Base-by-base conservation (phyloP, 1,140 invertebrate species). In the Pogonomyrmex californicus region DNA sequence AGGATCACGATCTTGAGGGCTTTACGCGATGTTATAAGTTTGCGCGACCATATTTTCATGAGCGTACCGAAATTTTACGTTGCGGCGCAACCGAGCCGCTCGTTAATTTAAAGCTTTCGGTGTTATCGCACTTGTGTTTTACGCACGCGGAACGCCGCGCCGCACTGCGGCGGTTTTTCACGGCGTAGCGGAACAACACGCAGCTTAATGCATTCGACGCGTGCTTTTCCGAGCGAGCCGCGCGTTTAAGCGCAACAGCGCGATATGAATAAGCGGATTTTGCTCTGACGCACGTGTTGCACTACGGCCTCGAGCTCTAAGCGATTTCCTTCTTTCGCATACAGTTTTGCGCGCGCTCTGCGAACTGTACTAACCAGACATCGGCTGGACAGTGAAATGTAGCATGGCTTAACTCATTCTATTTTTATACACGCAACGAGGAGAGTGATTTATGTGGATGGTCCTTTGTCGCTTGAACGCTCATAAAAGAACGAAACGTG, bases 181-280 rank as follows among this genome's bases (percentile, higher is more conserved):
- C 49, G 41, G 44, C 36, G 17, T 63, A 63, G 12, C 47, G 10
- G 47, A 44, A 62, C 56, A 17, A 44, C 81, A 33, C 41, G 41
- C 60, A 44, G 47, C 47, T 49, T 62, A 78, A 85, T 78, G 36
- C 73, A 66, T 77, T 60, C 73, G 73, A 65, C 73, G 60, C 73
- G 82, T 85, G 82, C 82, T 78, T 54, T 41, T 5, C 49, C 70
- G 47, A 54, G 82, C 71, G 56, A 49, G 60, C 9, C 58, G 36
- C 71, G 23, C 47, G 71, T 78, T 78, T 78, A 78, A 78, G 62
- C 73, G 79, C 56, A 73, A 83, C 79, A 62, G 38, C 38, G 60
- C 73, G 47, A 85, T 85, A 85, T 65, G 73, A 78, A 78, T 85
- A 85, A 85, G 82, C 82, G 82, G 73, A 85, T 85, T 78, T 85